Percentiles rank a stretch among this genome's conserved stretches.
These are phyloP conservation scores for Bellardia bayeri DNA, from an alignment of 2,888 invertebrate genomes.

Conservation along the genomic window DNA sequence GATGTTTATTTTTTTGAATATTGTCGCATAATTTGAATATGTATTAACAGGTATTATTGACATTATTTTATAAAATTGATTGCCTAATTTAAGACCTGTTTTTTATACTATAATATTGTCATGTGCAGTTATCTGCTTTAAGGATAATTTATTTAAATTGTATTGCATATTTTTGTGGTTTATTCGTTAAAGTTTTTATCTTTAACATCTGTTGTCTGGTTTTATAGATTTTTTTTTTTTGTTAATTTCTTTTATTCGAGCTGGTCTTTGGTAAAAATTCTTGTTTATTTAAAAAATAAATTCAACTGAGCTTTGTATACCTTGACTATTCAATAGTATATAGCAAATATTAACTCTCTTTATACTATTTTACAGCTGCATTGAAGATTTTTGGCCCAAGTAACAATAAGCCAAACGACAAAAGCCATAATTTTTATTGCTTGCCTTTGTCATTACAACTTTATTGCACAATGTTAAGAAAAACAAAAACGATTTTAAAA, in stretches of 20 bases:
- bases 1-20: no score
- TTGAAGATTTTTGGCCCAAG: conserved; percentile 64
- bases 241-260: not conserved
- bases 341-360: conserved; percentile 49
- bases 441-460: conserved; percentile 57
- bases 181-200: not conserved
- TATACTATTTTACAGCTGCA: conserved; percentile 57
- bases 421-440: conserved; percentile 65
- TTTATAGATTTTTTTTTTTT: not conserved
- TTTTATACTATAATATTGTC: no score
- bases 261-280: not conserved
- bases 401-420: conserved; percentile 65
- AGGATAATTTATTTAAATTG: not conserved
- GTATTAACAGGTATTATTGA: no score
- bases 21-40: no score
- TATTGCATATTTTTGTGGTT: not conserved
- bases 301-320: conserved; percentile 12
- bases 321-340: conserved; percentile 34
- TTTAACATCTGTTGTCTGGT: not conserved
- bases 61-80: not conserved
- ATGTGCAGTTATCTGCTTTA: no score
- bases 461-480: conserved; percentile 58
- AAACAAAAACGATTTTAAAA: conserved; percentile 23
- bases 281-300: conserved; percentile 49
- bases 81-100: conserved; percentile 27